Percentiles rank a stretch among this genome's conserved stretches.
These are phyloP conservation scores for Hyphantria cunea DNA, from an alignment of 1,140 invertebrate species.

Conservation along the genomic window DNA sequence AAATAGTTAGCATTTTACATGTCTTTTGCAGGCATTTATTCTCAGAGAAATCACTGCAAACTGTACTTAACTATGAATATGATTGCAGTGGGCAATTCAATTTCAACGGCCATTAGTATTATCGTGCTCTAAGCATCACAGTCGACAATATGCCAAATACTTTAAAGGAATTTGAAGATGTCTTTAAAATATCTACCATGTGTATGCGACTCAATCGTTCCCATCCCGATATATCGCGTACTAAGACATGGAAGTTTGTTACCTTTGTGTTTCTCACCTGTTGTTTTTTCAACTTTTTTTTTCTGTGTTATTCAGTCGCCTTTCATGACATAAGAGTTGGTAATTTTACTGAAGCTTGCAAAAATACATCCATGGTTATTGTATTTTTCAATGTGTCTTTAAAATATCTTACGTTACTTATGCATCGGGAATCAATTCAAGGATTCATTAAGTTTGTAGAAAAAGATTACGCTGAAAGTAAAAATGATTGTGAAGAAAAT, in stretches of 20 bases:
- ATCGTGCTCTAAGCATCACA: too few relatives aligned
- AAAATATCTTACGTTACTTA: constrained; percentile 39
- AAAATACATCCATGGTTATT: constrained; percentile 46
- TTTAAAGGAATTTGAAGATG: too few relatives aligned
- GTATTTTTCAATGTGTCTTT: constrained; percentile 42
- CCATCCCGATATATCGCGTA: neutral
- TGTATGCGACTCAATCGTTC: neutral
- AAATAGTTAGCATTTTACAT: too few relatives aligned
- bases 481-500: constrained; percentile 35
- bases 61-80: too few relatives aligned
- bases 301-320: constrained; percentile 33
- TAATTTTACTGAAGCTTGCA: constrained; percentile 45
- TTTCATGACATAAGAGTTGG: constrained; percentile 39
- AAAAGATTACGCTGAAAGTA: constrained; percentile 35
- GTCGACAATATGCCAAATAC: too few relatives aligned
- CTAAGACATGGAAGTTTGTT: neutral
- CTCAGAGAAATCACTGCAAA: too few relatives aligned
- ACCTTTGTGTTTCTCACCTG: neutral
- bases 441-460: constrained; percentile 35
- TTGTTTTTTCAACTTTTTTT: neutral
- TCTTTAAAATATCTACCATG: neutral
- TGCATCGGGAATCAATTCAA: constrained; percentile 31
- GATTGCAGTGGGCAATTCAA: too few relatives aligned
- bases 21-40: too few relatives aligned
- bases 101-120: too few relatives aligned